Base-by-base conservation (phyloP, 2,113 vertebrate species). In the Callipepla californica region DNA sequence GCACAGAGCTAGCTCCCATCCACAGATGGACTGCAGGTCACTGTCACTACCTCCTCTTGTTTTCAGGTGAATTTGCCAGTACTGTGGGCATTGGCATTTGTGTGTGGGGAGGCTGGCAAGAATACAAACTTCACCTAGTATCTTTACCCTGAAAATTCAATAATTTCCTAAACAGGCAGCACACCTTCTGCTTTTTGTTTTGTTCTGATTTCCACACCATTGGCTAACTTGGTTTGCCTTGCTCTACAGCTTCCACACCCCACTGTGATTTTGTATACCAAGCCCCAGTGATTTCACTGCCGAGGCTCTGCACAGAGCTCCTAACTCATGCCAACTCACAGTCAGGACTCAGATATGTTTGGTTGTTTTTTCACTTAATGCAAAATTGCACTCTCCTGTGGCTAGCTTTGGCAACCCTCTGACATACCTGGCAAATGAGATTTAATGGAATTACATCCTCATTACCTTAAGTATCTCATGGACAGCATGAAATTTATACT, bases 181-280 rank as follows among this genome's bases (percentile, higher is more conserved):
- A 68, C 40, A 83, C n/a, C 30, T 73, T 85, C 63, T 47, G 81
- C 59, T 67, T 38, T 69, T 76, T 85, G 45, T 70, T 85, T 77
- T 65, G 15, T 53, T 80, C 59, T 82, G 42, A 89, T 93, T 96
- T 91, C 78, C 75, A 65, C 36, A 61, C 66, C 79, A 80, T 74
- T 91, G 91, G 61, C 44, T 87, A 94, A 89, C 92, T 32, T 42
- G 42, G 26, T 68, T 85, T 94, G 28, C 83, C 70, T 85, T 82
- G 87, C 53, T 89, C 75, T 91, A 58, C 63, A 89, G 67, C 72
- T 91, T 94, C 67, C 62, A 45, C 32, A 59, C 42, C 36, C 67
- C 50, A 32, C 36, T 76, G 86, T 42, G 74, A 89, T 61, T 84
- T 84, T 65, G 3, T 57, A 58, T 73, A 91, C 91, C 74, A 92